phyloP scores from a whole-genome alignment of 2,113 vertebrate genomes.

The Nematolebias whitei region DNA sequence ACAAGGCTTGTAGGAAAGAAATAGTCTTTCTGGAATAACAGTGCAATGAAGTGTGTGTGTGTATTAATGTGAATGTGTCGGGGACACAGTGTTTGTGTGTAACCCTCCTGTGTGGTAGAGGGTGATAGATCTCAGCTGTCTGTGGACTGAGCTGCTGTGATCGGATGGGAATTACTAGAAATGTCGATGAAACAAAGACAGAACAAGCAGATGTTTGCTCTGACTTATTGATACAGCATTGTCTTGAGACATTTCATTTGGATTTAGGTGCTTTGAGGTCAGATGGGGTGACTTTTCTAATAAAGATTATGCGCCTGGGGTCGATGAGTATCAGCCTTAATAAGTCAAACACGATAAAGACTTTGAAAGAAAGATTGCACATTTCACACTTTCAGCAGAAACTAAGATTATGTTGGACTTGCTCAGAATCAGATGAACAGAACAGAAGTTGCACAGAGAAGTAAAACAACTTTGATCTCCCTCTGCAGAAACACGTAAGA shows the following conservation, averaged over 20 bases:
- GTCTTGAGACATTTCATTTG: conserved; percentile 39
- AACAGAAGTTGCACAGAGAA: conserved; percentile 9
- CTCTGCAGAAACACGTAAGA: too few species aligned
- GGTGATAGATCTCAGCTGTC: conserved; percentile 47
- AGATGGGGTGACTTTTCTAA: conserved; percentile 17
- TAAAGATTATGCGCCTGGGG: conserved; percentile 14
- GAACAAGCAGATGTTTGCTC: conserved; percentile 24
- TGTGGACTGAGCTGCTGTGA: conserved; percentile 42
- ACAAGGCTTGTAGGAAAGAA: conserved; percentile 3
- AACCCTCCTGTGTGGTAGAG: conserved; percentile 12
- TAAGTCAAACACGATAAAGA: conserved; percentile 18
- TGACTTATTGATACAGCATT: conserved; percentile 18
- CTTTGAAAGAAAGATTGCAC: conserved; percentile 26
- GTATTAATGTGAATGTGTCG: conserved; percentile 29
- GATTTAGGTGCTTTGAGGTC: conserved; percentile 11
- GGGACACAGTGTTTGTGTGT: conserved; percentile 21
- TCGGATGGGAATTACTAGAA: conserved; percentile 26
- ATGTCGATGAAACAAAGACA: conserved; percentile 18
- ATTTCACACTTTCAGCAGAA: conserved; percentile 51
- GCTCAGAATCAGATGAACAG: conserved; percentile 16
- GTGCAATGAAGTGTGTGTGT: conserved; percentile 17
- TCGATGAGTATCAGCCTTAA: neutral
- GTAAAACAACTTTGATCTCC: neutral
- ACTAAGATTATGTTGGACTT: conserved; percentile 27
- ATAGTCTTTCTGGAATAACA: conserved; percentile 20